Evolutionary conservation across 92 coral and sea anemone species (phyloP), one percentile per base, ranked within the genome.

Genomic region (Ricordea florida): DNA sequence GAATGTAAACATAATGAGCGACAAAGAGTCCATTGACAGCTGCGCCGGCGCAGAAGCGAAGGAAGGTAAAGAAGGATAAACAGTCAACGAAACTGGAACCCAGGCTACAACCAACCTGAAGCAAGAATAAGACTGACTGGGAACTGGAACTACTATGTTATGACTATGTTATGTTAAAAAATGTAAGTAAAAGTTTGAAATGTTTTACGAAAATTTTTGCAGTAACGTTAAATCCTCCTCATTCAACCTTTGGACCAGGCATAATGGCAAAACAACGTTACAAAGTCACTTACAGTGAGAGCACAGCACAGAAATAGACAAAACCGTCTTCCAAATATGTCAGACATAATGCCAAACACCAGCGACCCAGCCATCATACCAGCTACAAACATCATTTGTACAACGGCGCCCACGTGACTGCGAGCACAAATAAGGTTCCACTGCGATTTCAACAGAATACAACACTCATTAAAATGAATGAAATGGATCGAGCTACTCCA

Each of bases 11-110:
- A 59, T 87, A 91, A n/a, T 90, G 96, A 10, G 80, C 81, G 23
- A 90, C 76, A 60, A 90, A 70, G 15, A 85, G 57, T 21, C 97
- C 97, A 3, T 87, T 86, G 30, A 78, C 66, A 18, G 90, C 97
- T 2, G 82, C 90, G 5, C 90, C 97, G 38, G 93, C 68, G 43
- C 77, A 62, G 72, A 91, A 91, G 15, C 97, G 97, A 22, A 87
- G 74, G 20, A 91, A 49, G 45, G 97, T 81, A 60, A 91, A 91
- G 37, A 91, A 74, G 1, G 97, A 91, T 10, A 91, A 84, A 23
- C 97, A 91, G 52, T 91, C 97, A 40, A 83, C 90, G 25, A 89
- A 66, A 28, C 82, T 88, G 3, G 97, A 87, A 0, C 68, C 73
- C 40, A 74, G 45, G 35, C 97, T 91, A 51, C 79, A 87, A 10